Percentiles rank a stretch among this genome's conserved stretches.
phyloP scores from a whole-genome alignment of 2,113 vertebrate species.

The Hemiprocne comata region DNA sequence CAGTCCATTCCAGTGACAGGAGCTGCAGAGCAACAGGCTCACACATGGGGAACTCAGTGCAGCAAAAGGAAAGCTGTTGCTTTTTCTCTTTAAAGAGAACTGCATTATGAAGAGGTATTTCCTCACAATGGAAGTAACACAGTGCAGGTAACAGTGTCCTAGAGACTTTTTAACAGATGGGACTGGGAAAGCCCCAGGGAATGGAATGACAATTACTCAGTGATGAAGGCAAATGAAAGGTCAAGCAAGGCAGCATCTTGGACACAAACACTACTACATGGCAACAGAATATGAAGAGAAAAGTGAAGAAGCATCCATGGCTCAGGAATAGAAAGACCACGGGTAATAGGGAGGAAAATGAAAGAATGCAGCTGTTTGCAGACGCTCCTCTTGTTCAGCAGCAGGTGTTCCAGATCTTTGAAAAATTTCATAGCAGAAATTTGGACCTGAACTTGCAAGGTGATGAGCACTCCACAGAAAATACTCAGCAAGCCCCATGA shows the following conservation, averaged over 20 bases:
- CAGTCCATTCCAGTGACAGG: neutral
- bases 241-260: neutral
- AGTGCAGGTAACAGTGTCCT: neutral
- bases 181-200: neutral
- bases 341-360: neutral
- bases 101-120: neutral
- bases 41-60: neutral
- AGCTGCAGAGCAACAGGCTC: neutral
- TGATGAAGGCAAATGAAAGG: slow-evolving; percentile 24
- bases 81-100: neutral
- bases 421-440: slow-evolving; percentile 16
- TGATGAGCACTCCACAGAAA: slow-evolving; percentile 4
- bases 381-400: slow-evolving; percentile 6
- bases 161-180: slow-evolving; percentile 23
- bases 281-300: neutral
- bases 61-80: neutral
- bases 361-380: slow-evolving; percentile 1
- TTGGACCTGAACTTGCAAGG: neutral
- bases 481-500: neutral
- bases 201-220: neutral
- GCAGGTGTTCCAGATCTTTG: neutral
- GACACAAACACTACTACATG: neutral
- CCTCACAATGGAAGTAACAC: neutral
- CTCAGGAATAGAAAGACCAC: neutral
- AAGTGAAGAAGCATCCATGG: neutral